phyloP scores from a whole-genome alignment of 2,888 invertebrate species.

The Rhyacophila evoluta region DNA sequence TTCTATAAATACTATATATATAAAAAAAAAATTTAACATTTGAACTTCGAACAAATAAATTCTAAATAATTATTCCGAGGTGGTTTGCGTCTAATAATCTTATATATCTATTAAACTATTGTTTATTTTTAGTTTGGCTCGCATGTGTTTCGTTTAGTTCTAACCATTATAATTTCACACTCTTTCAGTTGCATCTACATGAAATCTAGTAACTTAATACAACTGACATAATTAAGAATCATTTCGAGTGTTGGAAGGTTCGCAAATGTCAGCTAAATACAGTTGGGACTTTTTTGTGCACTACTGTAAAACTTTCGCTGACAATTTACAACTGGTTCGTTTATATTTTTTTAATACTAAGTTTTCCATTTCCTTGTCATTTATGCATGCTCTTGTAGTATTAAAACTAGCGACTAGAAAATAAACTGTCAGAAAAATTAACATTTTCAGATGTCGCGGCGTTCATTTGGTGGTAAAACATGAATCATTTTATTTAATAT shows the following conservation, averaged over 20 bases:
- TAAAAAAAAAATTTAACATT: too few species aligned
- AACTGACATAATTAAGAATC: slow-evolving; percentile 9
- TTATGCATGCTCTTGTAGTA: neutral
- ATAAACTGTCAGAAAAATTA: neutral
- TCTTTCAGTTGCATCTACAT: slow-evolving; percentile 19
- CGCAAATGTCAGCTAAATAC: slow-evolving; percentile 61
- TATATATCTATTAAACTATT: too few species aligned
- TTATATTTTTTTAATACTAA: slow-evolving; percentile 31
- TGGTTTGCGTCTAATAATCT: too few species aligned
- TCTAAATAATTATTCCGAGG: too few species aligned
- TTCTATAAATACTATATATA: too few species aligned
- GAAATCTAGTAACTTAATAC: slow-evolving; percentile 4
- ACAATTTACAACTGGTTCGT: slow-evolving; percentile 71
- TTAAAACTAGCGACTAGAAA: neutral
- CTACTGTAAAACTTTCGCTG: slow-evolving; percentile 72
- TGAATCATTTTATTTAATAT: too few species aligned
- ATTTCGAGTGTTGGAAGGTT: neutral
- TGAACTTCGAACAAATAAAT: too few species aligned
- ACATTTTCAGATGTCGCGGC: too few species aligned
- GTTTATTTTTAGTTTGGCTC: too few species aligned
- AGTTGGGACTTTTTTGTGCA: slow-evolving; percentile 71
- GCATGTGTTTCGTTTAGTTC: neutral
- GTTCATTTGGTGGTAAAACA: too few species aligned
- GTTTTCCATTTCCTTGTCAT: slow-evolving; percentile 28
- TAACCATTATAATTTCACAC: neutral